phyloP scores from a whole-genome alignment of 2,797 vertebrate species.

The Stomatorhinus walkeri region DNA sequence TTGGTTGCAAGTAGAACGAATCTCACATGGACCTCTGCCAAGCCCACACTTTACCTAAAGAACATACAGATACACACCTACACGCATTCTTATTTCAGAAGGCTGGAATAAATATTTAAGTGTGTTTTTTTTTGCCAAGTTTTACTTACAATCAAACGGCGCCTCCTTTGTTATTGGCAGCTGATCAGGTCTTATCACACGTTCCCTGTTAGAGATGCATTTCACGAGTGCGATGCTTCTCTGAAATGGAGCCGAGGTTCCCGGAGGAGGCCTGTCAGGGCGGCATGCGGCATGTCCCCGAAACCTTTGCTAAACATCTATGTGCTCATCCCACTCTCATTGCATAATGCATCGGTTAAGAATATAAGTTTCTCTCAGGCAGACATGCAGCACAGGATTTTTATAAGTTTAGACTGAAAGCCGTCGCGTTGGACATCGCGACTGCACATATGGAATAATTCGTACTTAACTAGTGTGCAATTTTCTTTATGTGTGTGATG shows the following conservation, averaged over 20 bases:
- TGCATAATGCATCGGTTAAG: background rate
- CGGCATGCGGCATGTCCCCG: background rate
- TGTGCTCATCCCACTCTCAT: background rate
- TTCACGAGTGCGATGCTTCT: background rate
- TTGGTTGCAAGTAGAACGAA: background rate
- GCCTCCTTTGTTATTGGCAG: background rate
- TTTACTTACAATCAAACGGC: background rate
- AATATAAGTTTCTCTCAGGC: background rate
- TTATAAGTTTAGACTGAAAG: background rate
- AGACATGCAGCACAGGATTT: background rate
- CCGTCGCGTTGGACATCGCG: background rate
- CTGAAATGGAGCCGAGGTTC: too few species aligned
- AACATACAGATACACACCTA: background rate
- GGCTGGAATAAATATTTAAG: background rate
- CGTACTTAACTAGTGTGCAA: background rate
- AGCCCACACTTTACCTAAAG: background rate
- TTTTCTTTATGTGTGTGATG: background rate
- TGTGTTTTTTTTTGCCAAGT: background rate
- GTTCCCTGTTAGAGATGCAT: background rate
- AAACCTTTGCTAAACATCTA: background rate
- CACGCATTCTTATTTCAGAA: constrained; percentile 13
- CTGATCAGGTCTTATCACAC: background rate
- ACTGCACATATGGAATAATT: background rate
- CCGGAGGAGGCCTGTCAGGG: too few species aligned
- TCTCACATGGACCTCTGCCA: background rate